Percentiles rank a stretch among this genome's conserved stretches.
Conservation (phyloP, 1,140 invertebrate genomes). For the Neodiprion virginianus region DNA sequence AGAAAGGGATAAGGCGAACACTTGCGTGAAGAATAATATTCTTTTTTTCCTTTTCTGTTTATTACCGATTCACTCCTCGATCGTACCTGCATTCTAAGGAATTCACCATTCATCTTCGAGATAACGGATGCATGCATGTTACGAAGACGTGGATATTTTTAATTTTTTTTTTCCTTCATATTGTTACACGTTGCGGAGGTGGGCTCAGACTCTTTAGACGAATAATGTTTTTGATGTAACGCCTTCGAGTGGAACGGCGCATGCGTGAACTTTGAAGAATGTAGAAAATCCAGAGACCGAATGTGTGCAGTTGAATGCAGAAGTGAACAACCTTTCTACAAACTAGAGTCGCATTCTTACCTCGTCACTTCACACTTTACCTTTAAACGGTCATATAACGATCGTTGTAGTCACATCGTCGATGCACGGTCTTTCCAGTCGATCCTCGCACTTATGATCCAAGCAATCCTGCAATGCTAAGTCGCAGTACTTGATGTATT, state of each 20-base stretch:
- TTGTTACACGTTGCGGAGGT: not conserved
- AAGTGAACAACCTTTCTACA: too few species aligned
- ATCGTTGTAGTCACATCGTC: not conserved
- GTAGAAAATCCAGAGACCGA: too few species aligned
- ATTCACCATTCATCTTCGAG: not conserved
- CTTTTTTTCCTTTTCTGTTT: not conserved
- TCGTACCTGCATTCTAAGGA: too few species aligned
- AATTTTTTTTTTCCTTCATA: not conserved
- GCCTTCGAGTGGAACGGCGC: too few species aligned
- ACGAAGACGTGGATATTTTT: not conserved
- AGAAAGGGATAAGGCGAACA: not conserved
- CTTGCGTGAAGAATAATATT: not conserved
- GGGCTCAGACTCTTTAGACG: too few species aligned
- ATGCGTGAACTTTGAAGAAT: too few species aligned
- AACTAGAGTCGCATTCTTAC: too few species aligned
- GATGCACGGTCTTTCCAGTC: not conserved
- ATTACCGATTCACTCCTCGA: not conserved
- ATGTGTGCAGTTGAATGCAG: too few species aligned
- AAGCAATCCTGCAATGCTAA: not conserved
- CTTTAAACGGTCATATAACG: too few species aligned
- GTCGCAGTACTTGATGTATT: not conserved
- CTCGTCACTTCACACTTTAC: too few species aligned
- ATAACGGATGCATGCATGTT: not conserved
- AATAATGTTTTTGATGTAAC: too few species aligned
- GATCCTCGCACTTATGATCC: not conserved